These are phyloP conservation scores for Pristionchus entomophagus DNA, from an alignment of 2,888 invertebrate species.

Conservation along the genomic window DNA sequence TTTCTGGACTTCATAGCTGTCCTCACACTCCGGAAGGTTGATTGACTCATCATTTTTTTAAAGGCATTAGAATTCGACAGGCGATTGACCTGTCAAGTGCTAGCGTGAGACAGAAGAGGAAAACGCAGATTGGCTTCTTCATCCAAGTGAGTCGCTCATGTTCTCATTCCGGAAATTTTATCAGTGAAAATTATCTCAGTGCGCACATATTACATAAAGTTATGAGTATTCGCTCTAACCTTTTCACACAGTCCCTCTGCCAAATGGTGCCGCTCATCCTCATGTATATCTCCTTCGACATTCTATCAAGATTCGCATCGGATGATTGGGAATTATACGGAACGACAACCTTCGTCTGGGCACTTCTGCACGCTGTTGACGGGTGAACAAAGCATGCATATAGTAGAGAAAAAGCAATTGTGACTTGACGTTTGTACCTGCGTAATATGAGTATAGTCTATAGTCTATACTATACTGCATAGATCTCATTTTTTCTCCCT, in stretches of 20 bases:
- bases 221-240: not conserved
- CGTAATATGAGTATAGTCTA: too few relatives aligned
- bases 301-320: not conserved
- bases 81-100: not conserved
- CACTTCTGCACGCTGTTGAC: not conserved
- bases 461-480: too few relatives aligned
- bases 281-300: not conserved
- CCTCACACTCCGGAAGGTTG: not conserved
- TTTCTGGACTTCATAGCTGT: not conserved
- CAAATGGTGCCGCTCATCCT: not conserved
- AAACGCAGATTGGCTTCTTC: not conserved
- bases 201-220: too few relatives aligned
- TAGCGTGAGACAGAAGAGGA: not conserved
- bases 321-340: not conserved
- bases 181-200: too few relatives aligned
- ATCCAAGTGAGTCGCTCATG: not conserved
- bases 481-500: not conserved
- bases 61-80: not conserved
- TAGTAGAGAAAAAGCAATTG: too few relatives aligned
- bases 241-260: not conserved
- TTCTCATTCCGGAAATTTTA: not conserved
- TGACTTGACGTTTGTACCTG: too few relatives aligned
- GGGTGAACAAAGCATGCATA: too few relatives aligned
- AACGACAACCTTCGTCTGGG: not conserved
- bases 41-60: not conserved